Conservation (phyloP, 1,140 invertebrate species). For the Aphaenogaster ashmeadi region DNA sequence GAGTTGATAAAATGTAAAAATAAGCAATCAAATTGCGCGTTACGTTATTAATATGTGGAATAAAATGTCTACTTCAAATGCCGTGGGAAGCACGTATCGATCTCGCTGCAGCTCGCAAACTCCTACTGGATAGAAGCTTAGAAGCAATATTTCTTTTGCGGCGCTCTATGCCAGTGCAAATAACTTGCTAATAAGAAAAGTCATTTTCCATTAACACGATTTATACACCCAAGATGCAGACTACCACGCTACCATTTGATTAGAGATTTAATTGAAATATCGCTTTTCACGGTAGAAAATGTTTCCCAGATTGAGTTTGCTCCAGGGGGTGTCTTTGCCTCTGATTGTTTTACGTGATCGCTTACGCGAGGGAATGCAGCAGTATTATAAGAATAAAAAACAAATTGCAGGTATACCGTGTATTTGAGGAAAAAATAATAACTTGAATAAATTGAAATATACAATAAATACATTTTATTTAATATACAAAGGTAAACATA, state of each 20-base stretch:
- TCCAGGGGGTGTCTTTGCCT: conserved; percentile 1
- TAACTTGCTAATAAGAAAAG: conserved; percentile 54
- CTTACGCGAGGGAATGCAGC: background rate
- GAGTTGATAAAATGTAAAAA: background rate
- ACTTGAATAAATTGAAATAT: conserved; percentile 32
- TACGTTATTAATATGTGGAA: background rate
- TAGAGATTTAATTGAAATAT: conserved; percentile 68
- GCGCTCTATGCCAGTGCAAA: conserved; percentile 37
- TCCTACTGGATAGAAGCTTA: conserved; percentile 36
- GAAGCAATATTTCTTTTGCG: conserved; percentile 40
- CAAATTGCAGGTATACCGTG: background rate
- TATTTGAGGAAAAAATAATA: background rate
- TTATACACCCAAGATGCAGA: conserved; percentile 45
- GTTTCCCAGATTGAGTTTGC: conserved; percentile 51
- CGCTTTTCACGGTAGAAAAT: conserved; percentile 15
- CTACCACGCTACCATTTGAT: conserved; percentile 38
- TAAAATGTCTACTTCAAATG: conserved; percentile 27
- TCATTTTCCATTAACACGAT: conserved; percentile 67
- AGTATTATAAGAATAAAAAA: background rate
- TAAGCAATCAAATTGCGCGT: background rate
- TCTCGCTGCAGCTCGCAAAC: background rate
- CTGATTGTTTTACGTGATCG: conserved; percentile 64
- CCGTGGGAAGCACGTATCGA: conserved; percentile 41
- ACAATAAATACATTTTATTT: conserved; percentile 4
- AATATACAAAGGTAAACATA: background rate